phyloP scores from a whole-genome alignment of 37 sponge, comb jelly and placozoan genomes.

The Haliclona indistincta region DNA sequence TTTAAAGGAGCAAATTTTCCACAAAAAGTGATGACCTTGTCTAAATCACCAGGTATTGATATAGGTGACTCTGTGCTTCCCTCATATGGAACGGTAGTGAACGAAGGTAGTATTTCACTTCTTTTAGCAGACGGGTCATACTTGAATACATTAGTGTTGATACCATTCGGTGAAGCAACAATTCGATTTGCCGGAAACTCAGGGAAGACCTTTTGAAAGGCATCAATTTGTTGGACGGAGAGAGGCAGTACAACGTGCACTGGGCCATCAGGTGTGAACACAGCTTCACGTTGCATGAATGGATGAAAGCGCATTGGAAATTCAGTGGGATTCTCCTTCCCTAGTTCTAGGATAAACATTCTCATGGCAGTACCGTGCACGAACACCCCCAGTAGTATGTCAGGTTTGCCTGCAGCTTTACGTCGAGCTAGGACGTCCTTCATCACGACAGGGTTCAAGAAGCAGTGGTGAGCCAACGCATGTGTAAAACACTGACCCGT shows the following conservation, averaged over 20 bases:
- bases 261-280: background rate
- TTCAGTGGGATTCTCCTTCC: background rate
- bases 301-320: slow-evolving; percentile 5
- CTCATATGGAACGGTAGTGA: slow-evolving; percentile 2
- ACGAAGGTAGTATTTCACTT: background rate
- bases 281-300: background rate
- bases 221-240: background rate
- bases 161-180: background rate
- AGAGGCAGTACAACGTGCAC: background rate
- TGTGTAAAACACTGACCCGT: background rate
- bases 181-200: background rate
- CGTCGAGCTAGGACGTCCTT: background rate
- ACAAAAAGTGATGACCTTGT: background rate
- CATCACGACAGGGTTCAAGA: slow-evolving; percentile 2
- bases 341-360: background rate
- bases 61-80: background rate
- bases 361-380: slow-evolving; percentile 8
- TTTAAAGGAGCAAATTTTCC: background rate
- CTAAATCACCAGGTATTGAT: background rate
- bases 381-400: background rate
- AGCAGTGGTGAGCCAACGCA: background rate
- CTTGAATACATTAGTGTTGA: background rate
- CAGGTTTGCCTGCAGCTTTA: background rate
- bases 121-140: background rate
- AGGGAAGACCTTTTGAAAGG: background rate